Base-by-base conservation (phyloP, 2,888 invertebrate genomes). In the Sphaerophoria rueppellii region DNA sequence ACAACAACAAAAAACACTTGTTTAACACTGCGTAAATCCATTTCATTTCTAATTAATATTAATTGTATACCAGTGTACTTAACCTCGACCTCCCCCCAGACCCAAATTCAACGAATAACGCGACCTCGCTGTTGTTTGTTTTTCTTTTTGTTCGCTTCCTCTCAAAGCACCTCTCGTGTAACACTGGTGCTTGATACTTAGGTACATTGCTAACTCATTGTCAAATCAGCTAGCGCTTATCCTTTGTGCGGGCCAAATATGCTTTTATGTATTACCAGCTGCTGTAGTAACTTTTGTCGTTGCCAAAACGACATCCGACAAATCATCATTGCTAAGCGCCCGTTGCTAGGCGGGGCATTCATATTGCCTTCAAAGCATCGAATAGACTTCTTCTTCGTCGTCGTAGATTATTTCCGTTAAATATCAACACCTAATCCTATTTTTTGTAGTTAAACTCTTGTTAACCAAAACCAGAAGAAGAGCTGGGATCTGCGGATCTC, bases 21-120 rank as follows among this genome's bases (percentile, higher is more conserved):
- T 76, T 77, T 71, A 77, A 81, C 80, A 86, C 77, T 77, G 83
- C 83, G 86, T 85, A 87, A 79, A 87, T 87, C 81, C 81, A 85
- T 81, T 87, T 70, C 75, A 73, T 79, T 76, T 87, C 75, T 69
- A 77, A 85, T 80, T 81, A 75, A 78, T 87, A 86, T 86, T 79
- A 86, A 79, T 86, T 86, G 75, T 70, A 69, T 54, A 32, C 67
- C 40, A 73, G 48, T 11, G 4, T 5, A 9, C 16, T 43, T 76
- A 80, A 83, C 80, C 72, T 85, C 16, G n/a, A n/a, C 43, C 43
- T 12, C 43, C 48, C 9, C 2, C 24, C 24, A 24, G 24, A 24
- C 24, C 24, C 24, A 24, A 24, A 24, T 24, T 24, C 24, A 24
- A 2, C 24, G 24, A 24, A 24, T 24, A 24, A 24, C 24, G 24